Percentiles rank a stretch among this genome's conserved stretches.
Evolutionary conservation across 2,888 invertebrate genomes (phyloP).

Genomic region (Peribatodes rhomboidaria): DNA sequence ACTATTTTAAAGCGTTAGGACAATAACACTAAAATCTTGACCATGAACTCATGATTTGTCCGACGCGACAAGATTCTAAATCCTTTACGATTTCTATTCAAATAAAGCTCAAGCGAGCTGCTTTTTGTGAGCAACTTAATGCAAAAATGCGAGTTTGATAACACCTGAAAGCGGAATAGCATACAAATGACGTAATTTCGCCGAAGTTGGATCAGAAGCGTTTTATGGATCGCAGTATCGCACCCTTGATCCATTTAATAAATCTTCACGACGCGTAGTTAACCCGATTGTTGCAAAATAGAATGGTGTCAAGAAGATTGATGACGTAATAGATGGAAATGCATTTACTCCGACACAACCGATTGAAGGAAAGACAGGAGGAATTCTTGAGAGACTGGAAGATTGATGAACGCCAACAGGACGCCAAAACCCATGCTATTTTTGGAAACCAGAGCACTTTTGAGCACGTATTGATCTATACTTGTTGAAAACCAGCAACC

Average conservation of each 20-base stretch:
- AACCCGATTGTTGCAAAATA: conserved; percentile 12
- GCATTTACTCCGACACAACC: conserved; percentile 8
- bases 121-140: neutral
- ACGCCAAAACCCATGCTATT: too few relatives aligned
- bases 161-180: conserved; percentile 6
- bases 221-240: conserved; percentile 2
- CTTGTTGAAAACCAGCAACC: too few relatives aligned
- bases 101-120: conserved; percentile 2
- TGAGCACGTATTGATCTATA: too few relatives aligned
- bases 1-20: neutral
- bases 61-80: conserved; percentile 6
- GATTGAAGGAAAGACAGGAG: neutral
- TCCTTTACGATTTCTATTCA: conserved; percentile 1
- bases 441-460: too few relatives aligned
- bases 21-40: conserved; percentile 12
- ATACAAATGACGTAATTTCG: conserved; percentile 12
- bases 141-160: neutral
- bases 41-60: conserved; percentile 7
- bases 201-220: neutral
- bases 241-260: conserved; percentile 25
- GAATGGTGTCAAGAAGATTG: conserved; percentile 15
- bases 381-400: neutral
- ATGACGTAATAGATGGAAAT: conserved; percentile 14
- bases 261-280: conserved; percentile 13
- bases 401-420: neutral